A percentile compares a stretch with the other conserved stretches of the same genome.
phyloP scores from a whole-genome alignment of 1,140 invertebrate genomes.

The Hylyphantes graminicola region DNA sequence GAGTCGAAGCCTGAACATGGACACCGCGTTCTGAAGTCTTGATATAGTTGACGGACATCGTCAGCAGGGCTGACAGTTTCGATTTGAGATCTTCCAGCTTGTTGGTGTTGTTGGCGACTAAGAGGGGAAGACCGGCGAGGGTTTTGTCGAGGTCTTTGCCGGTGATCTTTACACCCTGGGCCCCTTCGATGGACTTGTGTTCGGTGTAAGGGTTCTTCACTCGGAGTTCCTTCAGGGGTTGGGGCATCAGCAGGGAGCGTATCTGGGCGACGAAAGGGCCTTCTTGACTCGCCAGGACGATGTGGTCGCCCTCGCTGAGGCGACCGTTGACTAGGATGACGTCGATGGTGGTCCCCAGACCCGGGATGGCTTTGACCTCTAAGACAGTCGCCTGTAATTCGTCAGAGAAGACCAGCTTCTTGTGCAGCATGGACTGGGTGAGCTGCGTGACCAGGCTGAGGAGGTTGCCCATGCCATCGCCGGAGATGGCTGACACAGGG shows the following conservation, averaged over 20 bases:
- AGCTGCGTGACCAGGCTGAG: constrained; percentile 91
- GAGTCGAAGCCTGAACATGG: constrained; percentile 98
- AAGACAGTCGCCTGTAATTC: constrained; percentile 96
- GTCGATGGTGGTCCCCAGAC: constrained; percentile 98
- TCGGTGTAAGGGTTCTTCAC: constrained; percentile 98
- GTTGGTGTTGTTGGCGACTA: constrained; percentile 90
- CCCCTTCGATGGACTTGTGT: constrained; percentile 93
- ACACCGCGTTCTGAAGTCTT: constrained; percentile 92
- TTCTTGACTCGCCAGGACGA: constrained; percentile 96
- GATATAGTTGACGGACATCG: constrained; percentile 89
- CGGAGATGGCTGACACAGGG: constrained; percentile 96
- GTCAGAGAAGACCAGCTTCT: constrained; percentile 90
- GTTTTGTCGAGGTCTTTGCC: constrained; percentile 98
- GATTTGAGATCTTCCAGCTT: constrained; percentile 88
- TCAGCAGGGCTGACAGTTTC: constrained; percentile 83
- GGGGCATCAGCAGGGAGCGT: constrained; percentile 95
- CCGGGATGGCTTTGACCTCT: constrained; percentile 98
- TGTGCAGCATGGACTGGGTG: constrained; percentile 89
- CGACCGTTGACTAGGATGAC: constrained; percentile 97
- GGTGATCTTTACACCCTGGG: constrained; percentile 98
- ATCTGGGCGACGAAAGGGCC: constrained; percentile 98
- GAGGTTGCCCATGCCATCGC: constrained; percentile 99
- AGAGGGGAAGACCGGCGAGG: constrained; percentile 85
- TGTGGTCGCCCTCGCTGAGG: constrained; percentile 91
- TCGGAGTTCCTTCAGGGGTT: constrained; percentile 95